Evolutionary conservation across 1,140 invertebrate genomes (phyloP).

Genomic region (Drosophila santomea): DNA sequence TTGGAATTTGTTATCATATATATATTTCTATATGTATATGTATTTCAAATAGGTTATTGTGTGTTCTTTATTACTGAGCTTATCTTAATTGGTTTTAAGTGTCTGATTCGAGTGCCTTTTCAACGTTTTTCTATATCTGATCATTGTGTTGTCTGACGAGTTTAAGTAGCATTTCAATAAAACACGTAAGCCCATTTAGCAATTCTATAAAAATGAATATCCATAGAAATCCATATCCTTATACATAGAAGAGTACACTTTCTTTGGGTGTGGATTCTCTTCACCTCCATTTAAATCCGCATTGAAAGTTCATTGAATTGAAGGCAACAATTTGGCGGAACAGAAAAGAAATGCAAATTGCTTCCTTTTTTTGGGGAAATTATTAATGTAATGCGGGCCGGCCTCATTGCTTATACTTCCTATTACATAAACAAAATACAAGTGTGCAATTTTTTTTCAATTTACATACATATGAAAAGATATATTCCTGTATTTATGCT

Average conservation of each 20-base stretch:
- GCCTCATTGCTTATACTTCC: conserved; percentile 42
- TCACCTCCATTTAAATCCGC: conserved; percentile 18
- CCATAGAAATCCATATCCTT: background rate
- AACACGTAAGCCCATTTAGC: conserved; percentile 13
- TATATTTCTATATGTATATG: no score
- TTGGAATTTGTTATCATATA: no score
- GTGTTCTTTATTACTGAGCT: no score
- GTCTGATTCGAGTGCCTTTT: background rate
- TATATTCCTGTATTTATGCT: conserved; percentile 35
- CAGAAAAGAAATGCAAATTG: conserved; percentile 41
- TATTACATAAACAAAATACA: conserved; percentile 50
- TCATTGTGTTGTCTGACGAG: background rate
- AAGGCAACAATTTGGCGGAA: conserved; percentile 17
- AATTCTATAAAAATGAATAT: conserved; percentile 4
- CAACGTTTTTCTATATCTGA: background rate
- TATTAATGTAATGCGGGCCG: conserved; percentile 43
- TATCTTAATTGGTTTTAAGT: no score
- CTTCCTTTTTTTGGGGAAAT: conserved; percentile 15
- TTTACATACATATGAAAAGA: conserved; percentile 39
- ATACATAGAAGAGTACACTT: background rate
- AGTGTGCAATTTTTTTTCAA: conserved; percentile 47
- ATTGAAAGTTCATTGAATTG: conserved; percentile 41
- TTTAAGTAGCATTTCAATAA: background rate
- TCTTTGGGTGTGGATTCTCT: background rate
- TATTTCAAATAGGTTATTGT: no score